A percentile compares a stretch with the other conserved stretches of the same genome.
These are phyloP conservation scores for Zeugodacus cucurbitae DNA, from an alignment of 1,140 invertebrate genomes.

Conservation along the genomic window DNA sequence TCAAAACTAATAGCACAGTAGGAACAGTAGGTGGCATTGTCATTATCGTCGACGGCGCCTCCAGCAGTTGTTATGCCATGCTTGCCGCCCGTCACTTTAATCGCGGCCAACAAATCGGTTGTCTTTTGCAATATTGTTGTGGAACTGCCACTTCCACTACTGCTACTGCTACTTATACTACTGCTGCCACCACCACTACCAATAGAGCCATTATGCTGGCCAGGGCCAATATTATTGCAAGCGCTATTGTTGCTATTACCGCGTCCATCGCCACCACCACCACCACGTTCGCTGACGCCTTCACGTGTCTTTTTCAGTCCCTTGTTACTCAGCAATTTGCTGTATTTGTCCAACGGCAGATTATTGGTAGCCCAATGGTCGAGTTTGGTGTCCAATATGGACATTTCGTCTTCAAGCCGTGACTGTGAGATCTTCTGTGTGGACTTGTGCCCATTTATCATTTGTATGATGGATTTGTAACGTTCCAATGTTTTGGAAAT, in stretches of 20 bases:
- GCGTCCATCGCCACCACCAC: slow-evolving; percentile 51
- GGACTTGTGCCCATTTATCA: slow-evolving; percentile 67
- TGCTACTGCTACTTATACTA: slow-evolving; percentile 25
- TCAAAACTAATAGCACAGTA: slow-evolving; percentile 75
- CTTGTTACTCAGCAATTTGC: slow-evolving; percentile 62
- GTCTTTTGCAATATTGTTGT: slow-evolving; percentile 51
- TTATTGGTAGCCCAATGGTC: slow-evolving; percentile 66
- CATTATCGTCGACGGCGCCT: slow-evolving; percentile 11
- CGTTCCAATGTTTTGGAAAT: slow-evolving; percentile 68
- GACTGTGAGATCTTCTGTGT: slow-evolving; percentile 57
- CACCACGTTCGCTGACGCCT: slow-evolving; percentile 25
- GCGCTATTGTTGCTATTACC: slow-evolving; percentile 52
- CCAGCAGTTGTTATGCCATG: not conserved
- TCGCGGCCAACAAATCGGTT: slow-evolving; percentile 57
- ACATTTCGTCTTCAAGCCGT: slow-evolving; percentile 66
- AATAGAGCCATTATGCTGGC: slow-evolving; percentile 26
- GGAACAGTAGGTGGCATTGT: slow-evolving; percentile 61
- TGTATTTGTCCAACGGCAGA: slow-evolving; percentile 63
- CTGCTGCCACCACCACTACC: slow-evolving; percentile 13
- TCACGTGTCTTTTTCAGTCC: slow-evolving; percentile 59
- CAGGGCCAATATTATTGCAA: slow-evolving; percentile 54
- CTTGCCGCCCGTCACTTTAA: slow-evolving; percentile 51
- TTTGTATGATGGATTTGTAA: slow-evolving; percentile 67
- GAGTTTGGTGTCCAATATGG: slow-evolving; percentile 65
- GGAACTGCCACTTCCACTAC: slow-evolving; percentile 27